A percentile compares a stretch with the other conserved stretches of the same genome.
Conservation (phyloP, 2,888 invertebrate genomes). For the Laothoe populi region DNA sequence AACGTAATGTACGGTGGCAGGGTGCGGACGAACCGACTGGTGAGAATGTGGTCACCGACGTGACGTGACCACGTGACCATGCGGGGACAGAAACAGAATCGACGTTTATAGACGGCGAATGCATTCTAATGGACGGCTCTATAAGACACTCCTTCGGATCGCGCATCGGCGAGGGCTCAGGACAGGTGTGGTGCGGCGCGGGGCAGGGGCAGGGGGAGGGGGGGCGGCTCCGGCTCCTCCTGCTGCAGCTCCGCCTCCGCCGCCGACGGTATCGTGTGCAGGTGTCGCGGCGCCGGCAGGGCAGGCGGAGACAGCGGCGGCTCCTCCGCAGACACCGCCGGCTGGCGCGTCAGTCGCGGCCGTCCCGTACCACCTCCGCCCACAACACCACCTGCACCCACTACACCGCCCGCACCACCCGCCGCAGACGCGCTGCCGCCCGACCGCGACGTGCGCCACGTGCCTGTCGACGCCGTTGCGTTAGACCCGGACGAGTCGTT, state of each 20-base stretch:
- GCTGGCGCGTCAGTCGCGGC: constrained; percentile 91
- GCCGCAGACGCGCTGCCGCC: constrained; percentile 91
- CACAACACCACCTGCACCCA: constrained; percentile 87
- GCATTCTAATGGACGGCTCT: constrained; percentile 55
- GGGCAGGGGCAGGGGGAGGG: constrained; percentile 32
- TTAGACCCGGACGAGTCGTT: constrained; percentile 96
- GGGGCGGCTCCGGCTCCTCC: constrained; percentile 56
- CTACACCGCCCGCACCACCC: constrained; percentile 87
- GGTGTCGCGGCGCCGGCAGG: constrained; percentile 58
- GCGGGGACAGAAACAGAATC: background rate
- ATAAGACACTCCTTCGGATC: constrained; percentile 46
- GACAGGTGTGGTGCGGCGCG: constrained; percentile 34
- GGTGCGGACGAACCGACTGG: background rate
- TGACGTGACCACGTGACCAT: background rate
- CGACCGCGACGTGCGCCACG: constrained; percentile 94
- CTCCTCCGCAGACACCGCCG: constrained; percentile 92
- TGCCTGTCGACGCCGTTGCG: constrained; percentile 95
- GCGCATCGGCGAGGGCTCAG: constrained; percentile 23
- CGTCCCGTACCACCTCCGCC: constrained; percentile 90
- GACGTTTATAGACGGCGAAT: constrained; percentile 28
- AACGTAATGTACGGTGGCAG: background rate
- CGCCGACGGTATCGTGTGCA: constrained; percentile 75
- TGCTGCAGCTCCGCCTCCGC: constrained; percentile 66
- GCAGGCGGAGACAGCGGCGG: constrained; percentile 82
- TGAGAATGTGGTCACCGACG: too few relatives aligned